Evolutionary conservation across 2,888 invertebrate genomes (phyloP), one percentile per base, ranked within the genome.

Genomic region (Idaea dimidiata): DNA sequence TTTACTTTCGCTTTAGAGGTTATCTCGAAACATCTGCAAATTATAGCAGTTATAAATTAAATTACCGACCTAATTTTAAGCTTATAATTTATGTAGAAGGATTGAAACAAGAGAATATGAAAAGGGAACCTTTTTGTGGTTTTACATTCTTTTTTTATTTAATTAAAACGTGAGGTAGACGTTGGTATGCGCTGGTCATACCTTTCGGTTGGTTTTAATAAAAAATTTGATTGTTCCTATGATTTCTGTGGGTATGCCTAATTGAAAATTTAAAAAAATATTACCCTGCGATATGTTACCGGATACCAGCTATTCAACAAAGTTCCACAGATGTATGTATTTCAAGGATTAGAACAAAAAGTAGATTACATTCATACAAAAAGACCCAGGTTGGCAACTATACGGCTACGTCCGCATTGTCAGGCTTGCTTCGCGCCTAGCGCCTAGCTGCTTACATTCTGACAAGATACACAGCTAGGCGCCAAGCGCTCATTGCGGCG

Each of bases 81-180:
- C 43, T 43, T 43, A 43, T 43, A 43, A 43, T 43, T 43, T 43
- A 43, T 43, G 43, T 43, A 43, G 43, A 43, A 43, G 43, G 43
- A 43, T 43, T 43, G 43, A 43, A 43, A 43, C 43, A 43, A 43
- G 43, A 14, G 43, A 43, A 43, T 43, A 43, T 43, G 43, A 43
- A 43, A 43, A 43, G 43, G 43, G 10, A 43, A 43, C 43, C 43
- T 43, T 43, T 43, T 43, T 1, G 43, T 43, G 43, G 43, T 43
- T 43, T 43, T 43, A 43, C 10, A 43, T 43, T 43, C 43, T 43
- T 14, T 43, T 43, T 43, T 43, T 33, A 14, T 43, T 43, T 43
- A 14, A 43, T 14, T 43, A 14, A 43, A 43, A 43, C 43, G 43
- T 43, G 43, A 14, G 43, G 43, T 43, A 43, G 43, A 14, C 43